A percentile compares a stretch with the other conserved stretches of the same genome.
Evolutionary conservation across 2,113 vertebrate species (phyloP).

Genomic region (Laticauda colubrina): DNA sequence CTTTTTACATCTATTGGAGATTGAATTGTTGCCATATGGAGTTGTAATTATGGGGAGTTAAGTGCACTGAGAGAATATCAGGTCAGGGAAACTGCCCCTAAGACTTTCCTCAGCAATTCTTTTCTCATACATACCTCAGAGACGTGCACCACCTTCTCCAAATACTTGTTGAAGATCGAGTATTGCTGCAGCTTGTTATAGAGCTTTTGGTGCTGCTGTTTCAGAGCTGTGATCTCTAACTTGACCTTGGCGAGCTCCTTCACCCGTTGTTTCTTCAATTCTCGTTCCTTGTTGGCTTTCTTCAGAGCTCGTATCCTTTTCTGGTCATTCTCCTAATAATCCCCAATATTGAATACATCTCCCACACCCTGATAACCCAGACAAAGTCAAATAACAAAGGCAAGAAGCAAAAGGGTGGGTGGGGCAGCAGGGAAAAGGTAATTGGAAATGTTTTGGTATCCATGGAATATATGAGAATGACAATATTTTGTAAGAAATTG

Average conservation of each 20-base stretch:
- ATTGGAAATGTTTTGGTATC: neutral
- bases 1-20: neutral
- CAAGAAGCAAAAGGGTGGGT: too few species aligned
- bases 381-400: neutral
- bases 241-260: slow-evolving; percentile 62
- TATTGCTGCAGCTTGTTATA: slow-evolving; percentile 59
- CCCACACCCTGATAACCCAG: neutral
- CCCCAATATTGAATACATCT: neutral
- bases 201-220: slow-evolving; percentile 58
- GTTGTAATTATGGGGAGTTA: neutral
- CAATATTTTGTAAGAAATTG: neutral
- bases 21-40: neutral
- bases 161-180: slow-evolving; percentile 69
- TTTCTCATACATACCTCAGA: slow-evolving; percentile 61
- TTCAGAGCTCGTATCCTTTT: slow-evolving; percentile 61
- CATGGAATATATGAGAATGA: neutral
- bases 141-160: slow-evolving; percentile 73
- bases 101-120: neutral
- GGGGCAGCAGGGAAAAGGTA: neutral
- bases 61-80: neutral
- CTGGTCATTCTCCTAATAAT: slow-evolving; percentile 69
- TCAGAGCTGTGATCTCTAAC: slow-evolving; percentile 54
- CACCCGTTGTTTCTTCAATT: slow-evolving; percentile 51
- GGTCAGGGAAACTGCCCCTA: neutral
- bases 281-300: slow-evolving; percentile 65